A percentile compares a stretch with the other conserved stretches of the same genome.
These are phyloP conservation scores for Patiria pectinifera DNA, from an alignment of 53 echinoderm and acorn worm species.

Conservation along the genomic window DNA sequence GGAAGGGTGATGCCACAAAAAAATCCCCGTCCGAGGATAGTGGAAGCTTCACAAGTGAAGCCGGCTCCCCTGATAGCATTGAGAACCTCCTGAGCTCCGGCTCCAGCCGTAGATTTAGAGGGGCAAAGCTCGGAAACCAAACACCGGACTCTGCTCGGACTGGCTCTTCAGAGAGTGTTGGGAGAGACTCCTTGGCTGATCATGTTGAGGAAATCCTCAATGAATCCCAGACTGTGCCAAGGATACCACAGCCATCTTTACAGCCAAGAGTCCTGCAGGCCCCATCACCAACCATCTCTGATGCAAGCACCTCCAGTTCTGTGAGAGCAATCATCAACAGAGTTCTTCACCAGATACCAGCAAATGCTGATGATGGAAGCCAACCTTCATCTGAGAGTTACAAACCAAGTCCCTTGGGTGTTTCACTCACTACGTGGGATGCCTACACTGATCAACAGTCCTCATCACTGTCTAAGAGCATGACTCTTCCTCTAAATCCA, in stretches of 20 bases:
- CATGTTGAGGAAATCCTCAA: constrained; percentile 73
- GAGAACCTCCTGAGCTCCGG: constrained; percentile 65
- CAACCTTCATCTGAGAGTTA: constrained; percentile 19
- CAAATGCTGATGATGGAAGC: constrained; percentile 68
- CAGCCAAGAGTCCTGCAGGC: constrained; percentile 28
- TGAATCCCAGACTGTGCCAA: constrained; percentile 73
- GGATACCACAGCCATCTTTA: constrained; percentile 33
- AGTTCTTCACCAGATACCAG: constrained; percentile 64
- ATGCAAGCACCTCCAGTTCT: constrained; percentile 96
- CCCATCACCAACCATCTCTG: constrained; percentile 75
- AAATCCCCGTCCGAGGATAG: constrained; percentile 66
- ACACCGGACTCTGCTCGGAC: constrained; percentile 54
- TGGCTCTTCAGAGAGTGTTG: constrained; percentile 50
- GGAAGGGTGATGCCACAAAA: constrained; percentile 18
- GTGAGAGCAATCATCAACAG: constrained; percentile 91
- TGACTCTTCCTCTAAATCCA: constrained; percentile 49
- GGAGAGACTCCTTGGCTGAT: constrained; percentile 79
- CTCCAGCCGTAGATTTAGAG: constrained; percentile 24
- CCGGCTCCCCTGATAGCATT: constrained; percentile 96
- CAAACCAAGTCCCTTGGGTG: constrained; percentile 30
- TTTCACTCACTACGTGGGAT: constrained; percentile 47
- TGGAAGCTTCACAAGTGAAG: constrained; percentile 77
- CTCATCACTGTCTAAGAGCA: constrained; percentile 59
- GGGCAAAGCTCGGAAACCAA: constrained; percentile 24
- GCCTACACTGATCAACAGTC: constrained; percentile 59